Evolutionary conservation across 1,140 invertebrate species (phyloP).

Genomic region (Aradophagus sp.): DNA sequence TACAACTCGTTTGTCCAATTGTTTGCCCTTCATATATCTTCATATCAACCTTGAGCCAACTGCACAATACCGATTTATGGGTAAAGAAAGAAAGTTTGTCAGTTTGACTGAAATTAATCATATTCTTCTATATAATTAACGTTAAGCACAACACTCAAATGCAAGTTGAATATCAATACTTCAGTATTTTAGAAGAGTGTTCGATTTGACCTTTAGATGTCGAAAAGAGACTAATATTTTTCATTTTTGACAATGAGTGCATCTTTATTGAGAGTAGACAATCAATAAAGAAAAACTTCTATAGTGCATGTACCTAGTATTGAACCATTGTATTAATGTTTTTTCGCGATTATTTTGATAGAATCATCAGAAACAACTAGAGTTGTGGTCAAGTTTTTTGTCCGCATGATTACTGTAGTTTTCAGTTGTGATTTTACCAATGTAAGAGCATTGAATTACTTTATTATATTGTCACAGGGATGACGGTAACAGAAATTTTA

Average conservation of each 20-base stretch:
- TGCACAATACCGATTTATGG: slow-evolving; percentile 72
- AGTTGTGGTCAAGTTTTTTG: no score
- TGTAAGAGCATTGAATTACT: no score
- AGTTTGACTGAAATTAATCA: slow-evolving; percentile 20
- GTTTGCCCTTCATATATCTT: slow-evolving; percentile 45
- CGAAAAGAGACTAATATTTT: slow-evolving; percentile 4
- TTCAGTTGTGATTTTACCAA: no score
- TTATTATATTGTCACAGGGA: no score
- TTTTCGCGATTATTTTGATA: no score
- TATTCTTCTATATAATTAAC: slow-evolving; percentile 5
- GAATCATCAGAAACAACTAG: no score
- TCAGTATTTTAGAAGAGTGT: slow-evolving; percentile 1
- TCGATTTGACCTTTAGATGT: not conserved
- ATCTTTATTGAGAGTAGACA: slow-evolving; percentile 24
- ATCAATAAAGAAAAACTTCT: slow-evolving; percentile 28
- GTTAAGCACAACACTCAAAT: slow-evolving; percentile 10
- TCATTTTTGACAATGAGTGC: slow-evolving; percentile 6
- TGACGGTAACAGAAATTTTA: no score
- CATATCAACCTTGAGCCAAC: slow-evolving; percentile 67
- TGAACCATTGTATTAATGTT: no score
- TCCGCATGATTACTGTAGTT: no score
- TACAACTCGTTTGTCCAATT: slow-evolving; percentile 31
- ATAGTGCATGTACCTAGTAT: slow-evolving; percentile 23
- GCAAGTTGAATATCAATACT: slow-evolving; percentile 22
- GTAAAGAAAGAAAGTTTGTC: slow-evolving; percentile 42